These are phyloP conservation scores for Kradibia gibbosae DNA, from an alignment of 1,140 invertebrate genomes.

Conservation along the genomic window DNA sequence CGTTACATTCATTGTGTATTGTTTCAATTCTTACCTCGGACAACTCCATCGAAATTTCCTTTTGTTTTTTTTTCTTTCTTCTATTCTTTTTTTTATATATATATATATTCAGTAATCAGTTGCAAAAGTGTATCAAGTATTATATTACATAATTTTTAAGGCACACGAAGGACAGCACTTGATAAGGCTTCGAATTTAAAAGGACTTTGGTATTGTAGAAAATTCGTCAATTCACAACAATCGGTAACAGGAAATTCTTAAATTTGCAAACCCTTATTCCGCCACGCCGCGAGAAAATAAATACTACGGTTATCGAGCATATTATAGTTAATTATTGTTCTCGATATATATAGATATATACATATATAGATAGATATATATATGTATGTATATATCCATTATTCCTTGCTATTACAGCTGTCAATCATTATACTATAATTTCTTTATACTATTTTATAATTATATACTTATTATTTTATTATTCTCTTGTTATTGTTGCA, in stretches of 20 bases:
- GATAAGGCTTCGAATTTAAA: slow-evolving; percentile 32
- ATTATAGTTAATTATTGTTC: slow-evolving; percentile 19
- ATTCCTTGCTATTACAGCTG: slow-evolving; percentile 44
- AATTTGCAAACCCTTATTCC: slow-evolving; percentile 31
- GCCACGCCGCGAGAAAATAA: background rate
- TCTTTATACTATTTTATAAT: slow-evolving; percentile 36
- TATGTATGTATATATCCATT: no score
- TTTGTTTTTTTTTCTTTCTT: no score
- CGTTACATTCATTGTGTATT: background rate
- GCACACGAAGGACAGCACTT: slow-evolving; percentile 38
- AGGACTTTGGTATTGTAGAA: slow-evolving; percentile 12
- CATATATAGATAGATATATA: no score
- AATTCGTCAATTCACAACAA: no score
- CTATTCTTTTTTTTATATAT: no score
- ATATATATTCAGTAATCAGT: slow-evolving; percentile 42
- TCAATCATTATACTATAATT: slow-evolving; percentile 44
- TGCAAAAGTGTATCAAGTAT: slow-evolving; percentile 44
- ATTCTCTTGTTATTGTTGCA: slow-evolving; percentile 27
- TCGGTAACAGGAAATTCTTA: background rate
- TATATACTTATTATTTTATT: slow-evolving; percentile 40
- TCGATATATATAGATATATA: no score
- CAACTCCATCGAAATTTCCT: no score
- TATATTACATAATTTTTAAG: slow-evolving; percentile 45
- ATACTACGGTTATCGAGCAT: slow-evolving; percentile 8
- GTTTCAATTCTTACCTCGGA: slow-evolving; percentile 9